Conservation (phyloP, 2,888 invertebrate species). For the Odontothrips loti region DNA sequence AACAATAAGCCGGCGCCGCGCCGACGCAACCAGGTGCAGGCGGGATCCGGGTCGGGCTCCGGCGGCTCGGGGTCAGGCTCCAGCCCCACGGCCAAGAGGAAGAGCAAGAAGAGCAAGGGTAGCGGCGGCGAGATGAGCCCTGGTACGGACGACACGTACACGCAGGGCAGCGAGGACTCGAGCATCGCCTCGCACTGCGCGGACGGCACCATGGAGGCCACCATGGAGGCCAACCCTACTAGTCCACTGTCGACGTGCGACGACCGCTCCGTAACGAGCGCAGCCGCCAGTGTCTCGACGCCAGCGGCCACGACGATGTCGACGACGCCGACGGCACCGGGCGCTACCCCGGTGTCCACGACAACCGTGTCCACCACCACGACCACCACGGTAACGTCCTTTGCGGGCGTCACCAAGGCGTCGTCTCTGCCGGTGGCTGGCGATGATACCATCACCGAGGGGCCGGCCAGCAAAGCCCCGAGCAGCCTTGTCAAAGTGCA, state of each 20-base stretch:
- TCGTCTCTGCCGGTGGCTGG: not conserved
- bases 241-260: not conserved
- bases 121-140: constrained; percentile 55
- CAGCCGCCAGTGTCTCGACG: not conserved
- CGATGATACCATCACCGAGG: no score
- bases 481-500: no score
- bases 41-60: constrained; percentile 49
- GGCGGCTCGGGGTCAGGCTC: constrained; percentile 46
- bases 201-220: not conserved
- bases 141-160: constrained; percentile 61
- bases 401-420: not conserved
- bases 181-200: constrained; percentile 21
- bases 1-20: constrained; percentile 78
- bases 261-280: not conserved
- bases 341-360: not conserved
- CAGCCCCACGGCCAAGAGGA: constrained; percentile 51
- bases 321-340: no score
- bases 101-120: constrained; percentile 58
- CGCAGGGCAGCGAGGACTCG: constrained; percentile 67
- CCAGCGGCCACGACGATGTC: no score
- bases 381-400: not conserved
- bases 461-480: no score
- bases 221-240: not conserved
- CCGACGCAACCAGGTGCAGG: constrained; percentile 67
- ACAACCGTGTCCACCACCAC: not conserved